Conservation (phyloP, 2,113 vertebrate species). For the Tyto alba region DNA sequence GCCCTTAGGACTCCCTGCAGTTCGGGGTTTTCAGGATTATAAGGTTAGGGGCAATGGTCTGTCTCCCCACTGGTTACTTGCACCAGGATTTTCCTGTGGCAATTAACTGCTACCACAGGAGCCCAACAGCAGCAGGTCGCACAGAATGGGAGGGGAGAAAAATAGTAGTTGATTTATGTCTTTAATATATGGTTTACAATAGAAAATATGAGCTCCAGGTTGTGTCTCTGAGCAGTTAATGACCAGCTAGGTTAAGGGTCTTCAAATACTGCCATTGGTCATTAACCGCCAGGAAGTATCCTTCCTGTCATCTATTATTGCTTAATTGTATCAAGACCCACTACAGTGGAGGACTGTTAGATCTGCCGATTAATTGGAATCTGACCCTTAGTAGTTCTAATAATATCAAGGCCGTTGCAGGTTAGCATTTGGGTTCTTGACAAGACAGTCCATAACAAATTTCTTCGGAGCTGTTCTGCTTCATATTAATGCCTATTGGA, state of each 20-base stretch:
- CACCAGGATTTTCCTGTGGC: background rate
- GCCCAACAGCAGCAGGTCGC: background rate
- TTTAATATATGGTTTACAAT: constrained; percentile 36
- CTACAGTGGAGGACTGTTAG: constrained; percentile 21
- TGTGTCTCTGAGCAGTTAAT: constrained; percentile 40
- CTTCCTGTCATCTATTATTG: constrained; percentile 43
- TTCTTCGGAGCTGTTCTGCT: constrained; percentile 20
- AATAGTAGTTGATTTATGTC: constrained; percentile 19
- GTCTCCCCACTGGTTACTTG: background rate
- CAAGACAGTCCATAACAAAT: constrained; percentile 12
- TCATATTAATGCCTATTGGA: constrained; percentile 22
- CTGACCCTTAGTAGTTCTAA: constrained; percentile 38
- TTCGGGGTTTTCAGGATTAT: background rate
- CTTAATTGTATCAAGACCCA: constrained; percentile 49
- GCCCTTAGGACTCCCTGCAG: background rate
- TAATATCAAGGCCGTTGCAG: constrained; percentile 2
- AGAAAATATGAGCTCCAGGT: constrained; percentile 40
- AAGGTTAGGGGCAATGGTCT: fast-evolving
- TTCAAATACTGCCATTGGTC: constrained; percentile 3
- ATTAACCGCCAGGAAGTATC: constrained; percentile 36
- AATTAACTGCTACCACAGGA: background rate
- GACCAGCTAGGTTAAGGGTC: constrained; percentile 34
- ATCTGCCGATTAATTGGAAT: constrained; percentile 44
- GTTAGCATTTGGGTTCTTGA: constrained; percentile 4
- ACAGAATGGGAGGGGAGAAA: background rate